Base-by-base conservation (phyloP, 2,113 vertebrate species). In the Euleptes europaea region DNA sequence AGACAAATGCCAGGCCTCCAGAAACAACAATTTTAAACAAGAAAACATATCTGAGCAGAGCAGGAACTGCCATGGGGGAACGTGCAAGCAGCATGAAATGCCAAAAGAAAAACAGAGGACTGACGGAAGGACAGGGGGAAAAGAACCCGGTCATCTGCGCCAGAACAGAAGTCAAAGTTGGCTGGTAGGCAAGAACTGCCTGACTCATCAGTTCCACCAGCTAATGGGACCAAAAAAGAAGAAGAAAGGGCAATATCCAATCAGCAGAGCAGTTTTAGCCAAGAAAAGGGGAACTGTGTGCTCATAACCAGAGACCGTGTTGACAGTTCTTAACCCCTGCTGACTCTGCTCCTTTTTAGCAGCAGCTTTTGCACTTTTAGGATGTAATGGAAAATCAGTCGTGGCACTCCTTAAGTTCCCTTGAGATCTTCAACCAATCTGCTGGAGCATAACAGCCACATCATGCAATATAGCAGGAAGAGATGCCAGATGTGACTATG, bases 11-110 rank as follows among this genome's bases (percentile, higher is more conserved):
- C 81, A 77, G 87, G 83, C 54, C 0, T 5, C 3, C 19, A 73
- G 17, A 83, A 84, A 88, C 84, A 47, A 21, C 10, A 80, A 66
- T 17, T 57, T 15, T 83, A 83, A 75, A 23, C 57, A 73, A 74
- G 69, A 33, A 89, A 88, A 84, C 81, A 77, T 26, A 86, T 86
- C 82, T 10, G 35, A 87, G 75, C 23, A 80, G 81, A 89, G 71
- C 21, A 66, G n/a, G 0, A 1, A 82, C 80, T 83, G 23, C 23
- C 26, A 79, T 49, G n/a, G 6, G 74, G 72, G 10, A 86, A 7
- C 3, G 78, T 7, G 5, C 86, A 80, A 91, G 85, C 2, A 81
- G 14, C 13, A 66, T 0, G 21, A 79, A 84, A 78, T 80, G 42
- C 35, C 67, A 72, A 90, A 88, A 15, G 38, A 51, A n/a, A 83